phyloP scores from a whole-genome alignment of 2,888 invertebrate species.

The Therioaphis trifolii region DNA sequence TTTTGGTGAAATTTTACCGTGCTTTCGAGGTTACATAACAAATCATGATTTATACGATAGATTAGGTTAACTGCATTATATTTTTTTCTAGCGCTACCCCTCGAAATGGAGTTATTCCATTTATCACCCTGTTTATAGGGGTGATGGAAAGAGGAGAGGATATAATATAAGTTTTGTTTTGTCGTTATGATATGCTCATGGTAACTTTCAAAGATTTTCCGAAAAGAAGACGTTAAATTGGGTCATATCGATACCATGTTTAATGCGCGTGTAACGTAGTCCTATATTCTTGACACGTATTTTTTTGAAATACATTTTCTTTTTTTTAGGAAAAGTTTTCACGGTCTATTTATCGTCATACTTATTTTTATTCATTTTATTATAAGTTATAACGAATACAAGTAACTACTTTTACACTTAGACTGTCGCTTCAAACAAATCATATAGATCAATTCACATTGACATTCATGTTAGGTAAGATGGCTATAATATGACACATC shows the following conservation, averaged over 20 bases:
- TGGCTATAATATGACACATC: too few species aligned
- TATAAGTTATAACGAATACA: neutral
- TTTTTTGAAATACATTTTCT: neutral
- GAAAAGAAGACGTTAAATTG: conserved; percentile 5
- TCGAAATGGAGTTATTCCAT: conserved; percentile 58
- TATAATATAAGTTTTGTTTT: conserved; percentile 42
- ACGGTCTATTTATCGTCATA: neutral
- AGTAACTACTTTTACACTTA: too few species aligned
- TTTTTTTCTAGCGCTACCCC: conserved; percentile 49
- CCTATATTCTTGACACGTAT: neutral
- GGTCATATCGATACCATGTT: neutral
- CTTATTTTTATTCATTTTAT: neutral
- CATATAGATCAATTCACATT: too few species aligned
- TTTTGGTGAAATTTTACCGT: conserved; percentile 53
- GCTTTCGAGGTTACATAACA: conserved; percentile 42
- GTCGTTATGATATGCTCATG: conserved; percentile 30
- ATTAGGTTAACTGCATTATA: conserved; percentile 62
- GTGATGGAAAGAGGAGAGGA: neutral
- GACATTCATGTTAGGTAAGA: too few species aligned
- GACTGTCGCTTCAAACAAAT: too few species aligned
- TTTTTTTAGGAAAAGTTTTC: neutral
- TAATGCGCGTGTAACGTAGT: neutral
- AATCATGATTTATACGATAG: conserved; percentile 62
- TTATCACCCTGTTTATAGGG: conserved; percentile 50
- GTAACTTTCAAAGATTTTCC: conserved; percentile 29